phyloP scores from a whole-genome alignment of 2,888 invertebrate species.

The Bombylius discolor region DNA sequence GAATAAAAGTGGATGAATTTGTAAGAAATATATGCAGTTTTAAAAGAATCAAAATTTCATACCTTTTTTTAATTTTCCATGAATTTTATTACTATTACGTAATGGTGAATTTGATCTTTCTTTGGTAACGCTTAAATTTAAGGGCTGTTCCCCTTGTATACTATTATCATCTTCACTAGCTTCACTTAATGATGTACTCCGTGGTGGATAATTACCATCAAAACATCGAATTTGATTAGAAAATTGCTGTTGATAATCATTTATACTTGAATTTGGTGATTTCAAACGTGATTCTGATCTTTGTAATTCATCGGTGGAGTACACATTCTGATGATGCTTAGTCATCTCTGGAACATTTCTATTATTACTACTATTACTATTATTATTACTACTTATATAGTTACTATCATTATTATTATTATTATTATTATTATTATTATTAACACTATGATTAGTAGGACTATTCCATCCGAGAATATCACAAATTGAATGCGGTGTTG shows the following conservation, averaged over 20 bases:
- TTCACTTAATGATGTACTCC: conserved; percentile 27
- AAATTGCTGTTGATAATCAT: conserved; percentile 28
- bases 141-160: conserved; percentile 40
- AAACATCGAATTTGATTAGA: conserved; percentile 22
- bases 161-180: conserved; percentile 37
- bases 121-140: conserved; percentile 42
- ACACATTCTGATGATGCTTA: not conserved
- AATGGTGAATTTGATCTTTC: conserved; percentile 18
- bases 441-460: not conserved
- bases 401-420: not conserved
- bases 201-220: conserved; percentile 12
- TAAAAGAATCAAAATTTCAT: not conserved
- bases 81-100: conserved; percentile 25
- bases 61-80: conserved; percentile 20
- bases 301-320: no score
- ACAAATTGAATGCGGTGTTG: conserved; percentile 77
- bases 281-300: conserved; percentile 14
- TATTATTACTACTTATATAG: not conserved
- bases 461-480: conserved; percentile 62
- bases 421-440: conserved; percentile 3
- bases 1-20: no score
- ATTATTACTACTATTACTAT: not conserved
- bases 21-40: no score
- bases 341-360: not conserved
- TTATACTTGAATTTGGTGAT: conserved; percentile 32